Base-by-base conservation (phyloP, 2,888 invertebrate genomes). In the Caenorhabditis sp. region DNA sequence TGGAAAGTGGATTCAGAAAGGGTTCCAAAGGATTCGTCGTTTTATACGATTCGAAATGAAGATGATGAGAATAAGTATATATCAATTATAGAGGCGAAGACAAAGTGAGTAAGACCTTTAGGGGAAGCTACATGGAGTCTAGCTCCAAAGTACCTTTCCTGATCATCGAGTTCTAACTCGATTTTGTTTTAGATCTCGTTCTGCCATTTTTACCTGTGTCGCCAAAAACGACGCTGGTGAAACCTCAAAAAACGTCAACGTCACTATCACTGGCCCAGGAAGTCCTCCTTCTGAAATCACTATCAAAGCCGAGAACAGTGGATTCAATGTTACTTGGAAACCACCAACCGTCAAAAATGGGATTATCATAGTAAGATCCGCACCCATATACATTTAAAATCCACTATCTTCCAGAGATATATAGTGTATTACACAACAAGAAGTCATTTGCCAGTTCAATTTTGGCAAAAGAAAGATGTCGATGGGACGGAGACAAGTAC, bases 301-400 rank as follows among this genome's bases (percentile, higher is more conserved):
- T 5, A 38, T 81, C 43, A 67, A 67, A 5, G 71, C 77, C 14
- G 79, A 79, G 21, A 69, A 68, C 36, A 52, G 60, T 21, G 70
- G 76, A 50, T 78, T 76, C 53, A 81, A 67, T 1, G 67, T 83
- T 12, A 54, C 67, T 17, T 83, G 83, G 83, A 66, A 78, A 56
- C 78, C 78, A 23, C 83, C 83, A 14, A 70, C 76, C 1, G 75
- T 78, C 52, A 76, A 80, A 1, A 83, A 83, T 63, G 83, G 83
- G 38, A 49, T 65, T 14, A 80, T 83, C 27, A 77, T 72, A 57
- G 83, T 83, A 54, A 17, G 52, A 38, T 38, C 27, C 10, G 1
- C 10, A 17, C 12, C 50, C 54, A 12, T 38, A 26, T 49, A 23
- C 10, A 5, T 21, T 49, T 8, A 10, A 50, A 61, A 23, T 38